Base-by-base conservation (phyloP, 2,888 invertebrate genomes). In the Epinotia demarniana region DNA sequence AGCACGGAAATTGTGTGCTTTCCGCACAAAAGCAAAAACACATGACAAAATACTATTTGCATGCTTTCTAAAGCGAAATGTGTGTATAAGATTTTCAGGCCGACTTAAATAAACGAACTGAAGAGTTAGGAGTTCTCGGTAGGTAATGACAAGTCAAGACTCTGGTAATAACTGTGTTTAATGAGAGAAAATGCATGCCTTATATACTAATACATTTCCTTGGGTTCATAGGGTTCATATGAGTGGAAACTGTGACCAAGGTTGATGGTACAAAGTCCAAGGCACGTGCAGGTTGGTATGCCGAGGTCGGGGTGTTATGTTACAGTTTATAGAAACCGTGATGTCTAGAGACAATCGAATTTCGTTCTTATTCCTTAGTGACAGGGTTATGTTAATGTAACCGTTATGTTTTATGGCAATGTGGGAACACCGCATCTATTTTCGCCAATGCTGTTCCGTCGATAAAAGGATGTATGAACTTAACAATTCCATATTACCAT, bases 371-470 rank as follows among this genome's bases (percentile, higher is more conserved):
- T 33, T 55, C 8, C 61, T 55, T 18, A 5, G 27, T 46, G 13
- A 55, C 27, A 72, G 16, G 19, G 67, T 23, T 46, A 39, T 33
- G 60, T 27, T 66, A 53, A 62, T 53, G 57, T 33, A 75, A 72
- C 77, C 77, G 78, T 80, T 69, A 76, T 72, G 80, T 81, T 85
- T 85, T 85, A 86, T 80, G 80, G 79, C 83, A 83, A 79, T 85
- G 84, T 84, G 82, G 82, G 84, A 86, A 84, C 83, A 81, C 81
- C 83, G 80, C 81, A 81, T 81, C 82, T 81, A 85, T 83, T 85
- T 85, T 83, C 81, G 80, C 79, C 57, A 77, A 66, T 76, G 77
- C 73, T 79, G 78, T 70, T 46, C 9, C 23, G 18, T 19, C 16
- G 43, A 1, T 13, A 69, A 69, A 60, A 69, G 16, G 69, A 6